phyloP scores from a whole-genome alignment of 2,888 invertebrate species.

The Cerastis leucographa region DNA sequence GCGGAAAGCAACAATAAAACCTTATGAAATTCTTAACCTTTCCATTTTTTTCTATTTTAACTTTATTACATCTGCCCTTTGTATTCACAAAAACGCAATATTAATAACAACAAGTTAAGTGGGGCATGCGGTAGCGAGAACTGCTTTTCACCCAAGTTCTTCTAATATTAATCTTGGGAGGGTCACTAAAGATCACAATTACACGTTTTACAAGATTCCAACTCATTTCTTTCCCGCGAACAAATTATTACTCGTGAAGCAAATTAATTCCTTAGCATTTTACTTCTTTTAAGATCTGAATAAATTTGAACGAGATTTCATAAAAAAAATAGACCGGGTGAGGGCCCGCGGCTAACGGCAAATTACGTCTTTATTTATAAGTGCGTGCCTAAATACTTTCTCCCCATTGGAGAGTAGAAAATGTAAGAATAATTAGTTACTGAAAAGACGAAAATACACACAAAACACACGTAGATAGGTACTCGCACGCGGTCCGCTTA shows the following conservation, averaged over 20 bases:
- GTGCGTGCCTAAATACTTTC: slow-evolving; percentile 76
- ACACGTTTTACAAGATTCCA: slow-evolving; percentile 83
- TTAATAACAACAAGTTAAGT: slow-evolving; percentile 57
- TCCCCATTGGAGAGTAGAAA: slow-evolving; percentile 68
- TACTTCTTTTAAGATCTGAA: slow-evolving; percentile 88
- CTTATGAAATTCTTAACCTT: slow-evolving; percentile 44
- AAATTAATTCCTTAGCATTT: slow-evolving; percentile 89
- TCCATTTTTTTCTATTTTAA: slow-evolving; percentile 39
- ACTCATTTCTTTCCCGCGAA: slow-evolving; percentile 85
- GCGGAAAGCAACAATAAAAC: slow-evolving; percentile 26
- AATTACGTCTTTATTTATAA: slow-evolving; percentile 89
- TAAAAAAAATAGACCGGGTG: slow-evolving; percentile 83
- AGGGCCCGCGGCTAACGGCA: slow-evolving; percentile 85
- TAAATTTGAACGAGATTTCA: slow-evolving; percentile 88
- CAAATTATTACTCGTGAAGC: slow-evolving; percentile 86
- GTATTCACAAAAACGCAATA: slow-evolving; percentile 55
- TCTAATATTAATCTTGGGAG: slow-evolving; percentile 77
- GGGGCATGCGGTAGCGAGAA: slow-evolving; percentile 70
- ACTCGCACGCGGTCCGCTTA: background rate
- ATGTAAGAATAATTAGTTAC: slow-evolving; percentile 51
- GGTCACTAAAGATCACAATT: slow-evolving; percentile 85
- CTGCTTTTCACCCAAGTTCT: slow-evolving; percentile 72
- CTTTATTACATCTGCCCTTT: slow-evolving; percentile 55
- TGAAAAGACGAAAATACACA: slow-evolving; percentile 28
- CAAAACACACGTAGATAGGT: slow-evolving; percentile 3